Percentiles rank a stretch among this genome's conserved stretches.
Evolutionary conservation across 2,113 vertebrate species (phyloP).

Genomic region (Zosterops pallidus): DNA sequence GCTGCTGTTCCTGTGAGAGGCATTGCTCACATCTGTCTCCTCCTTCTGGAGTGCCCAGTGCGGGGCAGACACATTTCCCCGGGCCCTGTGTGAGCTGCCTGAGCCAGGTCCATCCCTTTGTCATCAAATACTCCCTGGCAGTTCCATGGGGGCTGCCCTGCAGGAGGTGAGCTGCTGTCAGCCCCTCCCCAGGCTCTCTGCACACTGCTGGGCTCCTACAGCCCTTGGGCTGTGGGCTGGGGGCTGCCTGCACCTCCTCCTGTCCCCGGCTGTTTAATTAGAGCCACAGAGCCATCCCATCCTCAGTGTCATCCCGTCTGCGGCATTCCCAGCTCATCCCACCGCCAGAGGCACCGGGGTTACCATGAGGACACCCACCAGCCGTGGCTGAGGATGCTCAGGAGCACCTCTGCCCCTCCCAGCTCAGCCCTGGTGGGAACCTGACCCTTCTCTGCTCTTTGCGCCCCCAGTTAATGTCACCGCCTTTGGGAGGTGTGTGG

Average conservation of each 20-base stretch:
- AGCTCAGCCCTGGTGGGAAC: not conserved
- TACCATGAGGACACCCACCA: not conserved
- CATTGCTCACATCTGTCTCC: not conserved
- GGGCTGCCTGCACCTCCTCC: not conserved
- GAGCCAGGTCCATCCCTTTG: not conserved
- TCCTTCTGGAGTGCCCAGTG: not conserved
- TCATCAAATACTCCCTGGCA: not conserved
- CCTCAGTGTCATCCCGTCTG: rapidly evolving
- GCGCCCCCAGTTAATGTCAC: not conserved
- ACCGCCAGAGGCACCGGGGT: not conserved
- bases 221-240: not conserved
- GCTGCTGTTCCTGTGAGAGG: not conserved
- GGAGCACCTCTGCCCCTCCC: not conserved
- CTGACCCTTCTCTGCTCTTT: not conserved
- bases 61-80: rapidly evolving
- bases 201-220: rapidly evolving
- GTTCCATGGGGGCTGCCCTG: rapidly evolving
- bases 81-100: rapidly evolving
- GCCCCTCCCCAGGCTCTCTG: not conserved
- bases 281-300: not conserved
- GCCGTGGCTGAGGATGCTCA: rapidly evolving
- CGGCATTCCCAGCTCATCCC: not conserved
- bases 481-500: not conserved
- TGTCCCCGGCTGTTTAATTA: rapidly evolving
- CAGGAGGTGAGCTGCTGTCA: not conserved